Base-by-base conservation (phyloP, 2,888 invertebrate genomes). In the Philhelius pedissequus region DNA sequence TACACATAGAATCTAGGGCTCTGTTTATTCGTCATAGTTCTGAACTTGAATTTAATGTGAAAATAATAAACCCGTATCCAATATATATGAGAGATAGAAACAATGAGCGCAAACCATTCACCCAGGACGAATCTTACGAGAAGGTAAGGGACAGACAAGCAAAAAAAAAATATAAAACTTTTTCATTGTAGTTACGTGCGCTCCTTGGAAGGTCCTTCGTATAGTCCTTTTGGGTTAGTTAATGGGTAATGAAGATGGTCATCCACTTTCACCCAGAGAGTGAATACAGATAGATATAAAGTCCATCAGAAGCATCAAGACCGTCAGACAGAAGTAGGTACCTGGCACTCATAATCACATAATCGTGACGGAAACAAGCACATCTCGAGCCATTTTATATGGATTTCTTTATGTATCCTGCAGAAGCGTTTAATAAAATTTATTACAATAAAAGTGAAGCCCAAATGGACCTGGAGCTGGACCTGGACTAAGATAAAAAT, bases 381-480 rank as follows among this genome's bases (percentile, higher is more conserved):
- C 75, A 78, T 66, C 83, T 75, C 74, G 48, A 78, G 74, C 74
- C 69, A 80, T 80, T 75, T 80, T 75, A 75, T 80, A 75, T 84
- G 80, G 66, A 76, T 80, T 71, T 56, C 66, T 76, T 84, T 80
- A 84, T 76, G 80, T 84, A 70, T 84, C 80, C 80, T 84, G 80
- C 80, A 80, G 80, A 84, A 80, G 84, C 84, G 80, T 84, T 84
- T 80, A 80, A 84, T 84, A 84, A 84, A 84, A 84, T 84, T 84
- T 80, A 84, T 84, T 71, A 80, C 70, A 75, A 80, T 76, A 80
- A 75, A 84, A 84, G 84, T 84, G 71, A 70, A 76, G 60, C 71
- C 75, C 52, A 75, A 71, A 68, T 80, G 58, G 56, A 62, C 58
- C 45, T 80, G 58, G 56, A 62, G 52, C 45, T 80, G 58, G 56